Conservation (phyloP, 30 jellyfish, hydroid and myxozoan genomes). For the Aurelia aurita region DNA sequence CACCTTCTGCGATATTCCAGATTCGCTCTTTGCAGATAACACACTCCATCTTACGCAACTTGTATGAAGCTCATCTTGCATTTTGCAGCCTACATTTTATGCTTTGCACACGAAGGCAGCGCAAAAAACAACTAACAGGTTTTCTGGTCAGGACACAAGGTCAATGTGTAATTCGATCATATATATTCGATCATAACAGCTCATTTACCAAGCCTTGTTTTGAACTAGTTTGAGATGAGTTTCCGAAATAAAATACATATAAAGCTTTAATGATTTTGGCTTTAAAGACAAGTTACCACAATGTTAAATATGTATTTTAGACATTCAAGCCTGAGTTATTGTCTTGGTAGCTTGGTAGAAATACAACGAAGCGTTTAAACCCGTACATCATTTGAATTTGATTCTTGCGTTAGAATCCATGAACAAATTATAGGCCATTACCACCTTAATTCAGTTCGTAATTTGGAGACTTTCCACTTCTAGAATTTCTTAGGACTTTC, state of each 20-base stretch:
- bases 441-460: constrained; percentile 32
- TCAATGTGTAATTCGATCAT: constrained; percentile 33
- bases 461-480: no score
- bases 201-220: constrained; percentile 42
- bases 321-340: no score
- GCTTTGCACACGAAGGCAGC: constrained; percentile 22
- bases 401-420: constrained; percentile 35
- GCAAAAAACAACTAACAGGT: constrained; percentile 53
- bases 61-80: constrained; percentile 23
- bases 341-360: no score
- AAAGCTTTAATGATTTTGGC: background rate
- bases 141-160: constrained; percentile 34
- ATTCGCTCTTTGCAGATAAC: constrained; percentile 37
- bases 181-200: constrained; percentile 38
- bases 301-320: no score
- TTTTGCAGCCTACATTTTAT: constrained; percentile 18
- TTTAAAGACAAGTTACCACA: background rate
- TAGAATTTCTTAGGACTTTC: no score
- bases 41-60: constrained; percentile 50
- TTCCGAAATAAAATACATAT: constrained; percentile 25
- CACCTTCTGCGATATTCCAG: constrained; percentile 38
- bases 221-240: constrained; percentile 36
- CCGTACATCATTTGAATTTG: constrained; percentile 19
- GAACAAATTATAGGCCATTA: constrained; percentile 2
- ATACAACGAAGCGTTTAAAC: no score